Percentiles rank a stretch among this genome's conserved stretches.
Evolutionary conservation across 2,113 vertebrate genomes (phyloP).

Genomic region (Geococcyx californianus): DNA sequence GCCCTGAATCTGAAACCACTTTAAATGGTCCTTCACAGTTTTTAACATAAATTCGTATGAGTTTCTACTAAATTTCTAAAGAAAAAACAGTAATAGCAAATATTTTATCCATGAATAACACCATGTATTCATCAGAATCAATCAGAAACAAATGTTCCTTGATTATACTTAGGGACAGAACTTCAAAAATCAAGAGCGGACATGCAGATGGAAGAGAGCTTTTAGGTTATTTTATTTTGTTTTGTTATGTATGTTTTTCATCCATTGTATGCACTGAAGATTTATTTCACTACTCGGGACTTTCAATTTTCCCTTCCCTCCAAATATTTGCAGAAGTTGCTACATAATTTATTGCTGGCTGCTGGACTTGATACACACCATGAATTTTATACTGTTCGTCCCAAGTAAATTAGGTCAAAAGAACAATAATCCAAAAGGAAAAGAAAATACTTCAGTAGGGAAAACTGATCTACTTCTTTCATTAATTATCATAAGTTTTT

Average conservation of each 20-base stretch:
- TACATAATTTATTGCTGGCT: neutral
- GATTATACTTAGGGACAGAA: neutral
- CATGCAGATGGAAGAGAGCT: neutral
- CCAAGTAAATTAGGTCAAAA: neutral
- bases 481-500: neutral
- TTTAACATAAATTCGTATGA: neutral
- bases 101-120: neutral
- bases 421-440: neutral
- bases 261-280: neutral
- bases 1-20: neutral
- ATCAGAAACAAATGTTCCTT: neutral
- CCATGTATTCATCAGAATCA: neutral
- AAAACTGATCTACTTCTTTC: neutral
- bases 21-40: neutral
- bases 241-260: neutral
- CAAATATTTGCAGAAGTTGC: neutral
- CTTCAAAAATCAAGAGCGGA: neutral
- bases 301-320: neutral
- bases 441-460: neutral
- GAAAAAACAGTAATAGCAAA: neutral
- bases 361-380: neutral
- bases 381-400: neutral
- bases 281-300: neutral
- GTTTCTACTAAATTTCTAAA: neutral
- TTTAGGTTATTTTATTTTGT: neutral